Percentiles rank a stretch among this genome's conserved stretches.
Conservation (phyloP, 2,113 vertebrate species). For the Nannobrachium achirus region DNA sequence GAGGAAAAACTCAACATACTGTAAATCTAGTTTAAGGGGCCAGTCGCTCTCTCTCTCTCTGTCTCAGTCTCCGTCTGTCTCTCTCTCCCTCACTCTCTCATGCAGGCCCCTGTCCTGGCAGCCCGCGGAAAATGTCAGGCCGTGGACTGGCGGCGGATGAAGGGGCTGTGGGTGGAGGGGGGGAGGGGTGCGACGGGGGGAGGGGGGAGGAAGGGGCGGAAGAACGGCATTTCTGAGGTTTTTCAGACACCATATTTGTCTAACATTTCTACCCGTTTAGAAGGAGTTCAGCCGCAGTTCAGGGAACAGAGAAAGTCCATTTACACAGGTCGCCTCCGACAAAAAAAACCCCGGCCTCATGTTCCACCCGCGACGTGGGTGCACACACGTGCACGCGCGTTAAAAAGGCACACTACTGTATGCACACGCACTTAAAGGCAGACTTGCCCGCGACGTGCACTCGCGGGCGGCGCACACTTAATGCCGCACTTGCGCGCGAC, state of each 20-base stretch:
- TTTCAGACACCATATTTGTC: conserved; percentile 64
- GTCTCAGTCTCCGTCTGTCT: not conserved
- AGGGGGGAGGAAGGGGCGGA: conserved; percentile 31
- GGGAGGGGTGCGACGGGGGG: conserved; percentile 6
- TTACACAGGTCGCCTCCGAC: conserved; percentile 47
- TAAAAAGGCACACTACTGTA: not conserved
- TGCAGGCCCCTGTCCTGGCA: conserved; percentile 49
- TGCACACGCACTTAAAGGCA: not conserved
- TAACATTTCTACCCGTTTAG: conserved; percentile 65
- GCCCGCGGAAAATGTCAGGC: conserved; percentile 67
- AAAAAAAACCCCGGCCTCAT: conserved; percentile 35
- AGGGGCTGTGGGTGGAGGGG: conserved; percentile 49
- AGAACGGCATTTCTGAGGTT: conserved; percentile 61
- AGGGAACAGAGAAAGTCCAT: conserved; percentile 64
- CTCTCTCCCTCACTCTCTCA: conserved; percentile 3
- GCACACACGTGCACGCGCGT: not conserved
- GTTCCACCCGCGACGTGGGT: not conserved
- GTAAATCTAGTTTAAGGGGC: conserved; percentile 51
- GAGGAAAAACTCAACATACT: conserved; percentile 24
- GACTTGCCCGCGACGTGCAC: not conserved
- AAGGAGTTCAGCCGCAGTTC: conserved; percentile 74
- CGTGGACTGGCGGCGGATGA: conserved; percentile 70
- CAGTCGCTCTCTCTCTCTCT: not conserved
- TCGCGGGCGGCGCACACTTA: no score
- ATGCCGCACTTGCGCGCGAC: no score